Percentiles rank a stretch among this genome's conserved stretches.
Evolutionary conservation across 2,797 vertebrate genomes (phyloP).

Genomic region (Channallabes apus): DNA sequence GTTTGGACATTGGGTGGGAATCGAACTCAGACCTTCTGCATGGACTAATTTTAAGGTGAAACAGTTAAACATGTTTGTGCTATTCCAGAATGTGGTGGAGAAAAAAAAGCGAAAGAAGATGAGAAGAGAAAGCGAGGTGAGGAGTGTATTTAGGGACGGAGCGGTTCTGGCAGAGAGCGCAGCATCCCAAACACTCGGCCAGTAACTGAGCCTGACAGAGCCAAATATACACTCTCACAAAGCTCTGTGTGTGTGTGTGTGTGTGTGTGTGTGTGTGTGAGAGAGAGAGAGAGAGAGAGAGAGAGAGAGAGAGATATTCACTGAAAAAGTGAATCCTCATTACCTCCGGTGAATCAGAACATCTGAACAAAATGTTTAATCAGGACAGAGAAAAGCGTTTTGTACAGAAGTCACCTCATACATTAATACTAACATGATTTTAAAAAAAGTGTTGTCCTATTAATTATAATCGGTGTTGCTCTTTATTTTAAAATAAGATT

Average conservation of each 20-base stretch:
- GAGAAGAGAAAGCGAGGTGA: slow-evolving; percentile 39
- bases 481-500: not conserved
- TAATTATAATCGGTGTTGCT: not conserved
- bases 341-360: not conserved
- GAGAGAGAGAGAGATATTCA: not conserved
- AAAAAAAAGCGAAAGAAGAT: slow-evolving; percentile 36
- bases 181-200: slow-evolving; percentile 19
- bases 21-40: too few relatives aligned
- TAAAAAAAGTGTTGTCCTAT: not conserved
- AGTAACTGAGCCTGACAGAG: slow-evolving; percentile 52
- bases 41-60: too few relatives aligned
- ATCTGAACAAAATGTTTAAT: not conserved
- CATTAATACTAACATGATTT: too few relatives aligned
- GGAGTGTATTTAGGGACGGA: slow-evolving; percentile 32
- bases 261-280: slow-evolving; percentile 10
- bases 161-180: slow-evolving; percentile 32
- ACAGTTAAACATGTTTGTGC: slow-evolving; percentile 5
- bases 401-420: not conserved
- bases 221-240: slow-evolving; percentile 53
- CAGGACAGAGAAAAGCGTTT: not conserved
- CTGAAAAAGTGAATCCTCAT: not conserved
- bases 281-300: not conserved
- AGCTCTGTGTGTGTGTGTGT: slow-evolving; percentile 22
- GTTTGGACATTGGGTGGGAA: too few relatives aligned
- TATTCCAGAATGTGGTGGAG: slow-evolving; percentile 1